Evolutionary conservation across 2,888 invertebrate species (phyloP).

Genomic region (Microchrysa polita): DNA sequence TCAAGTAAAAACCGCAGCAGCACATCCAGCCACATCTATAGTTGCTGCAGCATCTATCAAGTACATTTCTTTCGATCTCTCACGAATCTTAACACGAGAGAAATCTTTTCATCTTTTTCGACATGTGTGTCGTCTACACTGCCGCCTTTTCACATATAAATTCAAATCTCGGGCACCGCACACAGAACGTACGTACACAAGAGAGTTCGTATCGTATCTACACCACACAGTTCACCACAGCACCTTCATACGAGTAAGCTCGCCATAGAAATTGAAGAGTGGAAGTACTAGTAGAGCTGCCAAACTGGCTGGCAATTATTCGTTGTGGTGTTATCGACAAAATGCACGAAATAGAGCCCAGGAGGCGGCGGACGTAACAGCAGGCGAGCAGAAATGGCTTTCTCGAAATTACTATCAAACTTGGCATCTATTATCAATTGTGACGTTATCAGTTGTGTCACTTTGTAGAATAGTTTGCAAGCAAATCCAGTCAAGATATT

Average conservation of each 20-base stretch:
- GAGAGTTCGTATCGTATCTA: no score
- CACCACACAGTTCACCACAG: no score
- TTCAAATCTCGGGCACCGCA: slow-evolving; percentile 16
- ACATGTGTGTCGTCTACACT: slow-evolving; percentile 14
- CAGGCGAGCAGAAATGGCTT: slow-evolving; percentile 5
- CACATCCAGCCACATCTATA: no score
- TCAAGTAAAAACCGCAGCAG: no score
- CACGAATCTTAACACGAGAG: slow-evolving; percentile 1
- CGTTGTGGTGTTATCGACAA: slow-evolving; percentile 24
- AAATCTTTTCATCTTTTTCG: slow-evolving; percentile 5
- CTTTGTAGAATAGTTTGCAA: no score
- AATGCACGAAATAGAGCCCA: no score
- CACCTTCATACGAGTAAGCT: neutral
- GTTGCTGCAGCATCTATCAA: no score
- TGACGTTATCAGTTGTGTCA: neutral
- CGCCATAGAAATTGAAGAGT: neutral
- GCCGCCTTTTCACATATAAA: slow-evolving; percentile 25
- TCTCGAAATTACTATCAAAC: slow-evolving; percentile 22
- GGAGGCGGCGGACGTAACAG: neutral
- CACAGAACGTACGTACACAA: neutral
- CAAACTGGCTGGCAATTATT: slow-evolving; percentile 40
- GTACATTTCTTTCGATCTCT: neutral
- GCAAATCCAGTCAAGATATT: no score
- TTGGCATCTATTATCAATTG: neutral
- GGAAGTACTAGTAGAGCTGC: neutral